These are phyloP conservation scores for Drosophila gunungcola DNA, from an alignment of 1,140 invertebrate genomes.

Conservation along the genomic window DNA sequence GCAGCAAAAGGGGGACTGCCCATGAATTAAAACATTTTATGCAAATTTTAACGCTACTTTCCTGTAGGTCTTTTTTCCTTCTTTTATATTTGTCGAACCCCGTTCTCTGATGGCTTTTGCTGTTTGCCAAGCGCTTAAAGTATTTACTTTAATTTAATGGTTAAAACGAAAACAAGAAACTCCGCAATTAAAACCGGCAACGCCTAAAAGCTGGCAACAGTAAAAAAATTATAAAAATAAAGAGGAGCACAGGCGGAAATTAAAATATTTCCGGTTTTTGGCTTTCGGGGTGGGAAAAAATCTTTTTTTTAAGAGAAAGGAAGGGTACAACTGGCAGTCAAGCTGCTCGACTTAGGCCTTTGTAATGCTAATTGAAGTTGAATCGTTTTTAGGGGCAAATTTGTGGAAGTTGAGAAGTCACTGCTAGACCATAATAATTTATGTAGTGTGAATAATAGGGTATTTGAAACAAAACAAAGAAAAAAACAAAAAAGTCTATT, in stretches of 20 bases:
- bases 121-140: constrained; percentile 71
- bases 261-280: constrained; percentile 77
- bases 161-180: constrained; percentile 45
- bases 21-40: constrained; percentile 78
- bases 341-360: constrained; percentile 33
- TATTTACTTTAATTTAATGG: constrained; percentile 77
- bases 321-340: constrained; percentile 2
- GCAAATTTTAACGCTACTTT: constrained; percentile 64
- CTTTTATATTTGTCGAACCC: constrained; percentile 30
- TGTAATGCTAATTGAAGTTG: constrained; percentile 57
- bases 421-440: constrained; percentile 19
- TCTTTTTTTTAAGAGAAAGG: neutral
- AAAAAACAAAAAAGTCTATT: neutral
- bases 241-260: constrained; percentile 61
- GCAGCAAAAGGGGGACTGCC: constrained; percentile 3
- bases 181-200: constrained; percentile 64
- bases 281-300: neutral
- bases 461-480: neutral
- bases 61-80: neutral
- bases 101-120: constrained; percentile 37
- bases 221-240: constrained; percentile 24
- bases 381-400: constrained; percentile 29
- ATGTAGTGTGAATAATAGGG: constrained; percentile 32
- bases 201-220: constrained; percentile 61
- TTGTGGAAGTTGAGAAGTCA: constrained; percentile 27